phyloP scores from a whole-genome alignment of 2,797 vertebrate species.

The Zenarchopterus dispar region DNA sequence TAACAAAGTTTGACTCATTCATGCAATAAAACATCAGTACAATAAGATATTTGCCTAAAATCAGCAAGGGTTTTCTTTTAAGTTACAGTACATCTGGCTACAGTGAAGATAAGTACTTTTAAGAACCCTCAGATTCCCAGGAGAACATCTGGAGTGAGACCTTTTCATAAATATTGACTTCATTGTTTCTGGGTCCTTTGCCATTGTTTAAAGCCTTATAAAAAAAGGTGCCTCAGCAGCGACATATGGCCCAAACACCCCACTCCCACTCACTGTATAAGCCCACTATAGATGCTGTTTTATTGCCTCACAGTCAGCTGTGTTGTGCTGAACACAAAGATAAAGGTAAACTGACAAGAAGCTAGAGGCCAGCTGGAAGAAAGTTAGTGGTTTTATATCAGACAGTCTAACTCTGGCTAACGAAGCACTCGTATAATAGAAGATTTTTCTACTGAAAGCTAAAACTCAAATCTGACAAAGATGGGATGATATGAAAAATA shows the following conservation, averaged over 20 bases:
- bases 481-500: no score
- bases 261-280: no score
- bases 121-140: slow-evolving; percentile 50
- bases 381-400: no score
- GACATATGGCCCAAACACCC: no score
- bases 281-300: slow-evolving; percentile 6
- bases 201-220: slow-evolving; percentile 72
- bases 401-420: no score
- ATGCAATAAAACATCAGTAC: slow-evolving; percentile 10
- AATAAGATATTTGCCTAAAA: slow-evolving; percentile 8
- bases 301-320: no score
- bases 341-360: no score
- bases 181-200: slow-evolving; percentile 59
- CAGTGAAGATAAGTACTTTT: slow-evolving; percentile 48
- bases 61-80: neutral
- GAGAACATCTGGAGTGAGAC: slow-evolving; percentile 73
- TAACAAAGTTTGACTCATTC: slow-evolving; percentile 10
- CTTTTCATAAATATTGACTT: slow-evolving; percentile 68
- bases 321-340: no score
- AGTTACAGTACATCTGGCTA: slow-evolving; percentile 23
- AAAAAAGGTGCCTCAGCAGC: slow-evolving; percentile 60
- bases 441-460: no score
- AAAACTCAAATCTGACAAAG: no score
- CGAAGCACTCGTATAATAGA: no score
- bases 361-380: no score